Base-by-base conservation (phyloP, 1,140 invertebrate genomes). In the Stegodyphus dumicola region DNA sequence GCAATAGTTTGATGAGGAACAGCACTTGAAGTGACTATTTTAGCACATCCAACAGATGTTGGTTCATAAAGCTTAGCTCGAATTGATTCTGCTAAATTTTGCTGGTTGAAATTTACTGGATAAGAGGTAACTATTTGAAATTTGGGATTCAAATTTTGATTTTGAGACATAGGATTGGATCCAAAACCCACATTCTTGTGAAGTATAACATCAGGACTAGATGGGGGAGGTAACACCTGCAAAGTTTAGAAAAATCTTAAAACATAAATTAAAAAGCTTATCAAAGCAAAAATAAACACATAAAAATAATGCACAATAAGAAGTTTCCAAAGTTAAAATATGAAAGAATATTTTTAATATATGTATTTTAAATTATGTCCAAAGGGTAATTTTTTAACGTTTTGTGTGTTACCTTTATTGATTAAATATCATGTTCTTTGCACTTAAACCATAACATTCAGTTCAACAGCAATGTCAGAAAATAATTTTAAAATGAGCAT, bases 1-100 rank as follows among this genome's bases (percentile, higher is more conserved):
- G 81, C 81, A 49, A 85, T 77, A 33, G 73, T 77, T 48, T 85
- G 81, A 17, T 77, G 73, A 6, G 74, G 81, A 48, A 85, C 60
- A 17, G 74, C 48, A 77, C 77, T 85, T 5, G 73, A 77, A 4
- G 81, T 85, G 6, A 85, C 81, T 18, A 85, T 53, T 17, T 85
- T 85, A 49, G 81, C 74, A 54, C 79, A 71, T 7, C 13, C 33
- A 6, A 73, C 66, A 18, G 73, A 65, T 15, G 51, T 49, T 15
- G 64, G 73, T 10, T 85, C 71, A 51, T 76, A 70, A 11, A 69
- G 56, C 2, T 52, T 6, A 17, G 15, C 1, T n/a, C 65, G 65
- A 67, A 15, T 15, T 15, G 17, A 17, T 67, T 67, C 65, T 17
- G 65, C 56, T 10, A 60, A 10, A 15, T 15, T 60, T 60, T 60